Evolutionary conservation across 2,797 vertebrate species (phyloP), one percentile per base, ranked within the genome.

Genomic region (Halcyon smyrnensis): DNA sequence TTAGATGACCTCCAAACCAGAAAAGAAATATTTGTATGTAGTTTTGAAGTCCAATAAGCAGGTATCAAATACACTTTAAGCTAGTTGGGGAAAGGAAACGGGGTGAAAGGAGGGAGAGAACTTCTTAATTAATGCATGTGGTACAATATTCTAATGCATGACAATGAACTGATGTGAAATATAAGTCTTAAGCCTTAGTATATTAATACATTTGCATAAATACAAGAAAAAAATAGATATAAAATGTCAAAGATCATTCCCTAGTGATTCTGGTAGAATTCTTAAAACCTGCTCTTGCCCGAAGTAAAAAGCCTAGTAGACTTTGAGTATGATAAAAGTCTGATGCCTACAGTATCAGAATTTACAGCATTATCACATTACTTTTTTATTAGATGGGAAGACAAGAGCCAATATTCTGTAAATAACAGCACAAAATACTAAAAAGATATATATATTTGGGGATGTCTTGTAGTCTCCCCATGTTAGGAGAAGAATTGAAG

Each of bases 1-100:
- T 60, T 36, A 60, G 51, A 8, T 51, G 17, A 62, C 28, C 30
- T 79, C 30, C 36, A 93, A 70, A 70, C 16, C 11, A 83, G 34
- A 57, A 71, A 71, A 64, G 25, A 69, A 90, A 60, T 67, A 30
- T 4, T 24, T 2, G 0, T 9, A 32, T 9, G 12, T 46, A 27
- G 12, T 57, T 94, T 36, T 46, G 11, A 69, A 73, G 28, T 65
- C 28, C 9, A 84, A 32, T 19, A 82, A 75, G 34, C 12, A 60
- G 34, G 15, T 4, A 53, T 48, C 45, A 78, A 60, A 75, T 45
- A 11, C 5, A 57, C 24, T 63, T 70, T 34, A 34, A 86, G 39
- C 5, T 50, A n/a, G 7, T 54, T 56, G n/a, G 30, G 60, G 19
- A 12, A 1, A 3, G 2, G 9, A 2, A 2, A 1, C 2, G 5